Conservation (phyloP, 1,140 invertebrate genomes). For the Drosophila azteca region DNA sequence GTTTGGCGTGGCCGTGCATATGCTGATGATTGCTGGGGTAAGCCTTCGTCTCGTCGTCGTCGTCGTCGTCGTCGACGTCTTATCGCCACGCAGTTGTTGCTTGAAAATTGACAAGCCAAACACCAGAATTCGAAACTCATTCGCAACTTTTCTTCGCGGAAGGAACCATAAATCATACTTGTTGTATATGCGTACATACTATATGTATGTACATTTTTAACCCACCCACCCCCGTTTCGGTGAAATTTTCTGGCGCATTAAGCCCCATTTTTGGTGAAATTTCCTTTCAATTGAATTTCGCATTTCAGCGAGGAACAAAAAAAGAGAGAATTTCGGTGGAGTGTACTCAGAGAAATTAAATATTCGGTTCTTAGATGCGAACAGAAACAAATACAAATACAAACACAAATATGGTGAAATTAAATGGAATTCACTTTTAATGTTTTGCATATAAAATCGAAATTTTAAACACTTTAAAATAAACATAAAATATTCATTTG, state of each 20-base stretch:
- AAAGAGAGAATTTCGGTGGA: too few species aligned
- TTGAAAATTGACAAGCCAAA: conserved; percentile 45
- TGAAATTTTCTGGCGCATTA: conserved; percentile 66
- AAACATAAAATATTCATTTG: too few species aligned
- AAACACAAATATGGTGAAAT: too few species aligned
- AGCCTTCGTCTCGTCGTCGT: conserved; percentile 34
- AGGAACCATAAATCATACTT: conserved; percentile 62
- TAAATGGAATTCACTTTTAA: too few species aligned
- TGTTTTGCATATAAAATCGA: too few species aligned
- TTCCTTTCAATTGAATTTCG: conserved; percentile 36
- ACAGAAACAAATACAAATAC: neutral
- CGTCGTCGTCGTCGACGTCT: conserved; percentile 1
- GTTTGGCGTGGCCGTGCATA: conserved; percentile 51
- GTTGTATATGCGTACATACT: conserved; percentile 15
- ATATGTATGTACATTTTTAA: conserved; percentile 12
- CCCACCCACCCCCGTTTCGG: conserved; percentile 17
- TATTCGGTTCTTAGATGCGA: too few species aligned
- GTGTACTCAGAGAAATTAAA: too few species aligned
- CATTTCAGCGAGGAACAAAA: neutral
- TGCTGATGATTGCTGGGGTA: conserved; percentile 59
- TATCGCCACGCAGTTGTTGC: conserved; percentile 32
- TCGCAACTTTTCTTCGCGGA: conserved; percentile 24
- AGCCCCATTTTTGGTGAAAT: conserved; percentile 47
- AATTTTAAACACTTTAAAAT: too few species aligned
- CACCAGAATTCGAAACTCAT: conserved; percentile 46